Conservation (phyloP, 1,140 invertebrate genomes). For the Apis mellifera region Amel_HAv3.1 CM009932.2:3198001-3198500, state of each 20-base stretch:
- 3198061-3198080: neutral
- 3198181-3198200: neutral
- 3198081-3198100: neutral
- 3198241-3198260: neutral
- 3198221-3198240: neutral
- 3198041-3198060: neutral
- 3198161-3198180: neutral
- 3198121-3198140: no score
- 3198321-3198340: constrained; percentile 4
- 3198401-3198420: no score
- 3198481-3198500: constrained; percentile 9
- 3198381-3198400: no score
- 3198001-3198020: neutral
- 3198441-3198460: constrained; percentile 53
- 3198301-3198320: constrained; percentile 4
- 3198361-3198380: constrained; percentile 34
- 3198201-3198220: neutral
- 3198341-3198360: constrained; percentile 20
- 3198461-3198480: constrained; percentile 36
- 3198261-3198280: neutral
- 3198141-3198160: neutral
- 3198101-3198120: neutral
- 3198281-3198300: neutral
- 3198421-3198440: constrained; percentile 47
- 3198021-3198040: neutral